Percentiles rank a stretch among this genome's conserved stretches.
phyloP scores from a whole-genome alignment of 2,113 vertebrate species.

The Patagioenas fasciata region DNA sequence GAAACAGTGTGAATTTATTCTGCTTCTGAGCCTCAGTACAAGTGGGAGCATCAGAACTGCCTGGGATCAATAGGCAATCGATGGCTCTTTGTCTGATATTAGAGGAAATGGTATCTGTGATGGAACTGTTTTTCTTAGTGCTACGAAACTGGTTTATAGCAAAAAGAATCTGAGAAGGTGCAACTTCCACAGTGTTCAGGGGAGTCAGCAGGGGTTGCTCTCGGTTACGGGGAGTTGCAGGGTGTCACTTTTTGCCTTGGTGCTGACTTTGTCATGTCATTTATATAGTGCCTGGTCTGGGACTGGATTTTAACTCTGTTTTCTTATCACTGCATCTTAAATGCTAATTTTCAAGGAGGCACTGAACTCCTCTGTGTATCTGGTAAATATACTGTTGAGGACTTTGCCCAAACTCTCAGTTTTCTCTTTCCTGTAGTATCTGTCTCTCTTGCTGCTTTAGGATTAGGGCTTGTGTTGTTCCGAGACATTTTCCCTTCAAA shows the following conservation, averaged over 20 bases:
- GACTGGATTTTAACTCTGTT: background rate
- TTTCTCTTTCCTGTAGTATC: background rate
- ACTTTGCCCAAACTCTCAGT: background rate
- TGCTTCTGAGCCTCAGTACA: background rate
- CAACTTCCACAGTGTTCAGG: background rate
- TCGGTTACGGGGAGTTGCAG: fast-evolving
- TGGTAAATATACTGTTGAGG: background rate
- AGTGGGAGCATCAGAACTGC: background rate
- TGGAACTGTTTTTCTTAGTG: background rate
- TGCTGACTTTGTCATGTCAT: background rate
- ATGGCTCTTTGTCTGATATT: background rate
- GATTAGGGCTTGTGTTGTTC: background rate
- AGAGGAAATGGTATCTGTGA: background rate
- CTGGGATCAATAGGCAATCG: background rate
- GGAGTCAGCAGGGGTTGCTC: background rate
- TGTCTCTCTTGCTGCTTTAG: background rate
- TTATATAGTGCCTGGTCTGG: background rate
- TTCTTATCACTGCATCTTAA: background rate
- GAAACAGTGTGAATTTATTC: background rate
- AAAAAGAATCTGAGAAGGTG: background rate
- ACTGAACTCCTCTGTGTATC: background rate
- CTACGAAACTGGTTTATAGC: background rate
- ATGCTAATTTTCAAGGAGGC: background rate
- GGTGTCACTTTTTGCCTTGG: background rate
- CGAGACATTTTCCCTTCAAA: background rate